phyloP scores from a whole-genome alignment of 2,888 invertebrate species.

The Ormia ochracea region DNA sequence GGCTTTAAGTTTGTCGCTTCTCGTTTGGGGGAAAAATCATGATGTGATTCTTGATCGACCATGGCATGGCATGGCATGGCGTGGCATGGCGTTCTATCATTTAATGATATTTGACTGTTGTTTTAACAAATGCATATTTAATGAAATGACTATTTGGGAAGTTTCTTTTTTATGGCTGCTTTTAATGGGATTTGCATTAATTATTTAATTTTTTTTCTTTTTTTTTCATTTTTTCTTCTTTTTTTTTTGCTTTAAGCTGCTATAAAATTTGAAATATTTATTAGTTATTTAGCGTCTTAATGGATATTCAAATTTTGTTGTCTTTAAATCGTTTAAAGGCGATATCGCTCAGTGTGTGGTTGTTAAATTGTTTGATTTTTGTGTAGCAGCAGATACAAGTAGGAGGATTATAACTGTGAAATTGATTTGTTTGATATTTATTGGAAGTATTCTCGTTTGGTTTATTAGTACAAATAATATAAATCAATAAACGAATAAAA shows the following conservation, averaged over 20 bases:
- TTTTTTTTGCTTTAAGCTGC: constrained; percentile 28
- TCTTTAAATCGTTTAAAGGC: constrained; percentile 31
- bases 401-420: constrained; percentile 61
- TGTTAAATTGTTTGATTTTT: constrained; percentile 28
- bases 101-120: constrained; percentile 1
- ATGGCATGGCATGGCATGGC: no score
- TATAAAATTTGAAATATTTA: constrained; percentile 60
- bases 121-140: constrained; percentile 51
- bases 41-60: constrained; percentile 2
- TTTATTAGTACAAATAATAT: constrained; percentile 12
- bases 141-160: constrained; percentile 61
- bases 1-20: not conserved
- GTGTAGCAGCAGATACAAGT: constrained; percentile 44
- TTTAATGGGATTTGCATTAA: constrained; percentile 62
- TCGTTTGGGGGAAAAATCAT: not conserved
- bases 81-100: constrained; percentile 26
- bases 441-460: constrained; percentile 28
- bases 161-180: constrained; percentile 57
- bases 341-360: constrained; percentile 30
- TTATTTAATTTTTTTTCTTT: constrained; percentile 44
- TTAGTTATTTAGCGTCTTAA: constrained; percentile 59
- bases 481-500: constrained; percentile 34
- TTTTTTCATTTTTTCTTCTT: no score
- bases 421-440: constrained; percentile 59
- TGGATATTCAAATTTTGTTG: constrained; percentile 47